Base-by-base conservation (phyloP, 2,797 vertebrate genomes). In the Urocyon cinereoargenteus region DNA sequence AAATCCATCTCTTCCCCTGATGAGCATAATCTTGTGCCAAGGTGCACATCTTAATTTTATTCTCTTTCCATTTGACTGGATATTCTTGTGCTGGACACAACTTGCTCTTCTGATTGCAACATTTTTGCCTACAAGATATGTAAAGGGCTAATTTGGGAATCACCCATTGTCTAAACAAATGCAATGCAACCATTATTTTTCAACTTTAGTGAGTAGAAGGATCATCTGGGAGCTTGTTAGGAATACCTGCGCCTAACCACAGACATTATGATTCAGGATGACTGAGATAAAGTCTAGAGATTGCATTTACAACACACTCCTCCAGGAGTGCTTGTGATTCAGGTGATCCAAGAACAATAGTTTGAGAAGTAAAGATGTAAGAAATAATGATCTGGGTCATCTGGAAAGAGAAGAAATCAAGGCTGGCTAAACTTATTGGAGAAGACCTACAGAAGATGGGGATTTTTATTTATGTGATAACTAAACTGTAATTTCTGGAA, bases 401-500 rank as follows among this genome's bases (percentile, higher is more conserved):
- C 28, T 68, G 34, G 24, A 77, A 62, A 68, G 12, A 92, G 73
- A 90, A 45, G 15, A 13, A 31, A 62, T 83, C 77, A 68, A 64
- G 57, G 3, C 55, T 61, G 64, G 16, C 36, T 62, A 61, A 90
- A 36, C n/a, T 95, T 83, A 68, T 2, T 59, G 21, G 49, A 62
- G 68, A 72, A 89, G 73, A 85, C 18, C 26, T 64, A 61, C 0
- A 64, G 28, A 77, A 84, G 31, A 83, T 28, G 6, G 59, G 57
- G 22, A 40, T 79, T 91, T 97, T 90, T 86, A 89, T 22, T 96
- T 79, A 73, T 59, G 7, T 68, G 57, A 68, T 87, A 89, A 92
- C 34, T 34, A 85, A 94, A 84, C 62, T 22, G 3, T 34, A 92
- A 90, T 95, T 95, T 94, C 14, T 94, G 66, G 31, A 94, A 64